These are phyloP conservation scores for Pontoporia blainvillei DNA, from an alignment of 2,113 vertebrate genomes.

Conservation along the genomic window DNA sequence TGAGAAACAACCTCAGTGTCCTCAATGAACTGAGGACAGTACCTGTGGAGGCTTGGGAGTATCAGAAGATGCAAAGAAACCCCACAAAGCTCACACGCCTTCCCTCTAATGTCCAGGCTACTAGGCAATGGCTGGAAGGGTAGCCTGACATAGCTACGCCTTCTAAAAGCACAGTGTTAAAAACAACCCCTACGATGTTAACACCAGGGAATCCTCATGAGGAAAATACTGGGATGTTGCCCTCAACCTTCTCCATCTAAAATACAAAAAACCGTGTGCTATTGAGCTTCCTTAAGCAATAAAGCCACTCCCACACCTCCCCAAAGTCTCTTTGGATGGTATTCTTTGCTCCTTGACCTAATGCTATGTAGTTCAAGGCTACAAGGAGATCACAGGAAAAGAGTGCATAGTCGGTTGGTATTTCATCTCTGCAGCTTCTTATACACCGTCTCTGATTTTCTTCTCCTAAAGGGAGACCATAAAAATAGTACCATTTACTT, in stretches of 20 bases:
- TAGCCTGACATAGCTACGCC: neutral
- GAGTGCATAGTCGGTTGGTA: neutral
- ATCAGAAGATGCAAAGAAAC: neutral
- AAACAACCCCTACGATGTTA: neutral
- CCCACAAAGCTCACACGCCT: neutral
- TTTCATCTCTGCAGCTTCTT: neutral
- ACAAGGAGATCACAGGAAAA: neutral
- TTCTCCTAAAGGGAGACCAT: neutral
- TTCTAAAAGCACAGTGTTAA: neutral
- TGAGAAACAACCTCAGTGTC: neutral
- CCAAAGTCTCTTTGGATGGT: neutral
- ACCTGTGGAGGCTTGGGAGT: neutral
- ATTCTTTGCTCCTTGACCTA: neutral
- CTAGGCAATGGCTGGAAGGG: neutral
- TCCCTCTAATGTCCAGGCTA: neutral
- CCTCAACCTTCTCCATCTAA: neutral
- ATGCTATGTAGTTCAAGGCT: neutral
- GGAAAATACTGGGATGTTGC: neutral
- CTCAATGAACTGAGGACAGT: neutral
- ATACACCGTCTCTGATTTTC: neutral
- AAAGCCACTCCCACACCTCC: neutral
- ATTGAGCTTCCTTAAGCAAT: neutral
- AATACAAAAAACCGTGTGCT: neutral
- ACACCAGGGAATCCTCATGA: neutral
- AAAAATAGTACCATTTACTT: neutral